Evolutionary conservation across 1,140 invertebrate species (phyloP), one percentile per base, ranked within the genome.

Genomic region (Aphis craccivora): DNA sequence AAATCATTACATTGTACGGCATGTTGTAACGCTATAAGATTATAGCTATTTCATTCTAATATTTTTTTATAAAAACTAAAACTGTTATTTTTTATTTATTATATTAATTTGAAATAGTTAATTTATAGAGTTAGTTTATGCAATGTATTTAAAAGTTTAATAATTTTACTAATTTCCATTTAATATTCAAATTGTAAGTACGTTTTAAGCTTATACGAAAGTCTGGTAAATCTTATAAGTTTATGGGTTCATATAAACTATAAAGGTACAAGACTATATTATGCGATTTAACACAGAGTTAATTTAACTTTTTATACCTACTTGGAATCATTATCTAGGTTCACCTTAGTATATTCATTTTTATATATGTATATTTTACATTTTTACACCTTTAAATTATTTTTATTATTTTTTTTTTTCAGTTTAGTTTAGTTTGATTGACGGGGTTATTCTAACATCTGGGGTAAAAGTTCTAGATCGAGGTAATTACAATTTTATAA

Each of bases 401-500:
- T 0, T 9, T 48, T 14, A 67, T n/a, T 55, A 8, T 25, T 55
- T 55, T 55, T 23, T 60, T 23, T 48, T 48, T 48, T 48, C 14
- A 18, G 14, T 48, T 60, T 60, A 30, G 0, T 60, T 60, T 30
- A 25, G 55, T 60, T 60, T 60, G 25, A 11, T 30, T 11, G 9
- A 60, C 11, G 2, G 8, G n/a, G 11, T n/a, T 3, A 67, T 67
- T 67, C 60, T 18, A 5, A 4, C 11, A n/a, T 67, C 30, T 18
- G 25, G 0, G 0, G 5, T n/a, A 67, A 14, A n/a, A 67, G 60
- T 18, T 11, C 11, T n/a, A n/a, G 14, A n/a, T 30, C 4, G 0
- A n/a, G 30, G 3, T n/a, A 67, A 67, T n/a, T n/a, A 67, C 60
- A n/a, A 67, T 67, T 67, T 67, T 67, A 0, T n/a, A n/a, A 67